A percentile compares a stretch with the other conserved stretches of the same genome.
Conservation (phyloP, 2,113 vertebrate species). For the Typhlomys cinereus region DNA sequence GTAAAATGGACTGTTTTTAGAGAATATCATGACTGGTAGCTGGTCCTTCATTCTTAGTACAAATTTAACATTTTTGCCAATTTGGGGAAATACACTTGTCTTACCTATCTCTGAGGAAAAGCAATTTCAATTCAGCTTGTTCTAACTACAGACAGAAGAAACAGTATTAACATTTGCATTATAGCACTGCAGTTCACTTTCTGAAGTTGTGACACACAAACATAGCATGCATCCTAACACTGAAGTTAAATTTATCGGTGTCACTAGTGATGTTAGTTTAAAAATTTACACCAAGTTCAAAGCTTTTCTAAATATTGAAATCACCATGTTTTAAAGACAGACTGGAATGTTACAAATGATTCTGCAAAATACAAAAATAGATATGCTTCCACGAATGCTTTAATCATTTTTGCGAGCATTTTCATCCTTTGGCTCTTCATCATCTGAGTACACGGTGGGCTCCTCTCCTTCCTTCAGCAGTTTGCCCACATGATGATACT, state of each 20-base stretch:
- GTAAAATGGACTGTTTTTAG: slow-evolving; percentile 27
- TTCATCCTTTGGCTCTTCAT: slow-evolving; percentile 87
- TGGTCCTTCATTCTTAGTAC: slow-evolving; percentile 11
- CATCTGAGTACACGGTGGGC: slow-evolving; percentile 95
- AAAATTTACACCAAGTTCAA: slow-evolving; percentile 72
- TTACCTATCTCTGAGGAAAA: slow-evolving; percentile 58
- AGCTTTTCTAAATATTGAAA: slow-evolving; percentile 77
- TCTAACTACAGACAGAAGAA: slow-evolving; percentile 62
- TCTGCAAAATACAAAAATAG: slow-evolving; percentile 79
- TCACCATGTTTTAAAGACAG: slow-evolving; percentile 77
- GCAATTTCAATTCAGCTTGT: slow-evolving; percentile 45
- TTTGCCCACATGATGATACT: slow-evolving; percentile 96
- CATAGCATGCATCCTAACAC: slow-evolving; percentile 74
- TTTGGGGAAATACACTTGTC: slow-evolving; percentile 31
- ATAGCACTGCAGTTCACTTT: slow-evolving; percentile 68
- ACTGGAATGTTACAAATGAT: slow-evolving; percentile 85
- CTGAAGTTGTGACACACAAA: slow-evolving; percentile 64
- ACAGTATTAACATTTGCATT: slow-evolving; percentile 60
- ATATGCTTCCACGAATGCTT: slow-evolving; percentile 75
- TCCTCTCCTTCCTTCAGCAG: slow-evolving; percentile 96
- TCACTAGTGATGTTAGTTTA: slow-evolving; percentile 77
- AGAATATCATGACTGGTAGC: slow-evolving; percentile 34
- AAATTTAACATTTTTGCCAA: not conserved
- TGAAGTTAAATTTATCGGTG: slow-evolving; percentile 65
- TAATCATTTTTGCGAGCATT: slow-evolving; percentile 84